These are phyloP conservation scores for Neopelma chrysocephalum DNA, from an alignment of 2,797 vertebrate species.

Conservation along the genomic window DNA sequence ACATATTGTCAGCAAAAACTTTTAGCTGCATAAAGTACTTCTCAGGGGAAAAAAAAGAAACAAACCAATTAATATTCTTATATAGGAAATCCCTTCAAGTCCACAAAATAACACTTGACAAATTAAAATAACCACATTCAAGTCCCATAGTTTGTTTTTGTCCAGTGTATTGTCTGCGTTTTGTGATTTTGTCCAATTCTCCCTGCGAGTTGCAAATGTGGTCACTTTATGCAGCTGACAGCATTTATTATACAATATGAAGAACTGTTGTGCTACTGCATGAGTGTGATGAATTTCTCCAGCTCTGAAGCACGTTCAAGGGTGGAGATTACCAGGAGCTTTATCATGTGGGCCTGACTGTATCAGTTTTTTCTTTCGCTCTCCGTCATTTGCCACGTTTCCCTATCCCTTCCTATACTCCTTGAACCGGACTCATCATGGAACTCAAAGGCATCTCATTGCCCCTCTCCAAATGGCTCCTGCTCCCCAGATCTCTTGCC, in stretches of 20 bases:
- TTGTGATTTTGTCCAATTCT: background rate
- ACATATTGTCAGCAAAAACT: background rate
- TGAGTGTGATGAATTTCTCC: background rate
- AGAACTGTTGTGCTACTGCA: background rate
- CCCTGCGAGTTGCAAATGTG: background rate
- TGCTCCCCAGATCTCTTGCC: background rate
- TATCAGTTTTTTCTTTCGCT: background rate
- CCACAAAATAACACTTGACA: background rate
- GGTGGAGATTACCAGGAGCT: background rate
- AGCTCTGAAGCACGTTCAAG: background rate
- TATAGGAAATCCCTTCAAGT: background rate
- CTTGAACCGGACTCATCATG: background rate
- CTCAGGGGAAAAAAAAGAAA: background rate
- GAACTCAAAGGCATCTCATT: background rate
- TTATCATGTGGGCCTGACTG: background rate
- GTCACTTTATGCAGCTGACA: slow-evolving; percentile 3
- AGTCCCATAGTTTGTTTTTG: slow-evolving; percentile 11
- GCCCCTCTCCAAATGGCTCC: background rate
- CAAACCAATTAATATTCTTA: background rate
- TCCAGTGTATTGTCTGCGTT: background rate
- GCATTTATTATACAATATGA: slow-evolving; percentile 43
- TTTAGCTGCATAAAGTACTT: background rate
- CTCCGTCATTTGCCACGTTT: background rate
- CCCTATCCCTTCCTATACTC: background rate
- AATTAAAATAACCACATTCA: slow-evolving; percentile 27